phyloP scores from a whole-genome alignment of 2,888 invertebrate species.

The Aquatica leii region DNA sequence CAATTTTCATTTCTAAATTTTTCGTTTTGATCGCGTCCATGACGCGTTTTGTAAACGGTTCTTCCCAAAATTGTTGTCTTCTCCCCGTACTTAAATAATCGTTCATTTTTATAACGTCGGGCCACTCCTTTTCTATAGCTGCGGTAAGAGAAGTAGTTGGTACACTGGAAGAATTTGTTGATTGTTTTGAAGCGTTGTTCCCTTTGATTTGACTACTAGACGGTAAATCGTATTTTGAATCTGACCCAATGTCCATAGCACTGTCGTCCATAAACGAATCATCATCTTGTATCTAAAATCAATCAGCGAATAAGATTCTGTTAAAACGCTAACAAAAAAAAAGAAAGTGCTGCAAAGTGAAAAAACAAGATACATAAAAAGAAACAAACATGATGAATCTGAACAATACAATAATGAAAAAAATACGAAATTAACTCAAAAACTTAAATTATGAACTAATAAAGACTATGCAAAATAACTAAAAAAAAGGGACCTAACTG shows the following conservation, averaged over 20 bases:
- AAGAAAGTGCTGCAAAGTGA: too few species aligned
- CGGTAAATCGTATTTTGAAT: slow-evolving; percentile 24
- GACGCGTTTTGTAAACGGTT: slow-evolving; percentile 85
- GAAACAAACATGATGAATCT: too few species aligned
- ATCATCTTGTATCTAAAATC: slow-evolving; percentile 27
- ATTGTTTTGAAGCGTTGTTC: slow-evolving; percentile 27
- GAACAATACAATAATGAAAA: too few species aligned
- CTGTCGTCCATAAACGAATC: slow-evolving; percentile 26
- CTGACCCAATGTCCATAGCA: slow-evolving; percentile 21
- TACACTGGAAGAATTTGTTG: slow-evolving; percentile 29
- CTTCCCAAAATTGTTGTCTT: slow-evolving; percentile 92
- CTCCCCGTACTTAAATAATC: slow-evolving; percentile 87
- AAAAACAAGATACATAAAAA: too few species aligned
- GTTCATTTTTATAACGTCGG: slow-evolving; percentile 85
- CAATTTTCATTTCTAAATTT: slow-evolving; percentile 93
- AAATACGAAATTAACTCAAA: too few species aligned
- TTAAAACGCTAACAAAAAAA: not conserved
- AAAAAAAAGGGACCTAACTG: too few species aligned
- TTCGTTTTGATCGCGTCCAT: slow-evolving; percentile 91
- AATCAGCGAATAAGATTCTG: slow-evolving; percentile 5
- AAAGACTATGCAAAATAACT: too few species aligned
- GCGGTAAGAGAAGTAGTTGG: slow-evolving; percentile 49
- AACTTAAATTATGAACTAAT: too few species aligned
- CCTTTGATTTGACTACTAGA: slow-evolving; percentile 24
- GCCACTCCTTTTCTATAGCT: slow-evolving; percentile 60